Percentiles rank a stretch among this genome's conserved stretches.
Evolutionary conservation across 2,888 invertebrate genomes (phyloP).

Genomic region (Andrena marginata): DNA sequence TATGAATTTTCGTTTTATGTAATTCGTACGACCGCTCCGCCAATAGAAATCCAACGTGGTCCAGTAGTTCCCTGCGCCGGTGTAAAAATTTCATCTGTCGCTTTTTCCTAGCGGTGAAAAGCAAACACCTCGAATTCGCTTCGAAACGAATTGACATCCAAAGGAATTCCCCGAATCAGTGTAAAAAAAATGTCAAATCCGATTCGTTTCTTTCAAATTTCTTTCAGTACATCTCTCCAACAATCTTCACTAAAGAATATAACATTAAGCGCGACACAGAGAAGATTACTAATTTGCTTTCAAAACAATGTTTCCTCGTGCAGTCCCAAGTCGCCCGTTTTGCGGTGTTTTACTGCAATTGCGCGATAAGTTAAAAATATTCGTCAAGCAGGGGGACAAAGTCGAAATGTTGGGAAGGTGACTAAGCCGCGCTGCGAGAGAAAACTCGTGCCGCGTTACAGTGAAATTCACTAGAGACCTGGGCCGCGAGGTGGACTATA

Average conservation of each 20-base stretch:
- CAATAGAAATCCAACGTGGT: background rate
- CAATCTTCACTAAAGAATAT: too few relatives aligned
- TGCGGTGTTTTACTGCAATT: background rate
- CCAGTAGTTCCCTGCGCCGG: background rate
- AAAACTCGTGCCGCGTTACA: constrained; percentile 3
- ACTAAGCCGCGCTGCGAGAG: background rate
- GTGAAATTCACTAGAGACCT: constrained; percentile 32
- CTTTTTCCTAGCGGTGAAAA: background rate
- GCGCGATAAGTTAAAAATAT: constrained; percentile 9
- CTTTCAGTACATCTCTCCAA: too few relatives aligned
- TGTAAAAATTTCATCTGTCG: background rate
- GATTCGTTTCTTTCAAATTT: too few relatives aligned
- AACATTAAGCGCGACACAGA: too few relatives aligned
- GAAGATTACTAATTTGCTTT: background rate
- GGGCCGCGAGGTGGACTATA: constrained; percentile 5
- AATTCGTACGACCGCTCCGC: background rate
- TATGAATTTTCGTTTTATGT: constrained; percentile 34
- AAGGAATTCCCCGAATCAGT: background rate
- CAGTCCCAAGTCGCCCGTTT: background rate
- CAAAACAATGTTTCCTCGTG: background rate
- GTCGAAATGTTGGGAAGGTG: background rate
- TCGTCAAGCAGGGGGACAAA: background rate
- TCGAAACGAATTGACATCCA: background rate
- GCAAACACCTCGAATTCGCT: background rate
- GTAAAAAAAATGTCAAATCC: background rate